Conservation (phyloP, 1,140 invertebrate species). For the Hypsibius dujardini region DNA sequence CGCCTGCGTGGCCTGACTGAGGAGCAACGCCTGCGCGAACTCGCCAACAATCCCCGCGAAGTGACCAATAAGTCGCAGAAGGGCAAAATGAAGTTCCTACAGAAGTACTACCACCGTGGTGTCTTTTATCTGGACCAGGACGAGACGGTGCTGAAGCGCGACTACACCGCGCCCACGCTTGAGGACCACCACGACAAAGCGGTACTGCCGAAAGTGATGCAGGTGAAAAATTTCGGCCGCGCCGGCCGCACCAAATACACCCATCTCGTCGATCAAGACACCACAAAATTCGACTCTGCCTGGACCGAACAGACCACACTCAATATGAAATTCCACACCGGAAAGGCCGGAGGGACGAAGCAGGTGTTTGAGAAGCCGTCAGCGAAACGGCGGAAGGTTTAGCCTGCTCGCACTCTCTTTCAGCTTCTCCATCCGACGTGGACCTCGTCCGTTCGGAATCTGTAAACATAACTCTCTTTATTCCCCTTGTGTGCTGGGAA, state of each 20-base stretch:
- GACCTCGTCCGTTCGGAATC: conserved; percentile 80
- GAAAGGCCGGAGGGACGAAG: conserved; percentile 83
- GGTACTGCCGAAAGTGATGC: conserved; percentile 96
- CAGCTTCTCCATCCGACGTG: conserved; percentile 60
- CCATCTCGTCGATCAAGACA: conserved; percentile 96
- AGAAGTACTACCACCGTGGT: conserved; percentile 98
- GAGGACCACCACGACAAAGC: conserved; percentile 99
- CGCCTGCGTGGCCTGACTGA: conserved; percentile 81
- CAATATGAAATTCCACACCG: conserved; percentile 72
- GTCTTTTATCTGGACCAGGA: conserved; percentile 93
- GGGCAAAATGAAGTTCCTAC: conserved; percentile 97
- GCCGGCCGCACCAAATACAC: conserved; percentile 97
- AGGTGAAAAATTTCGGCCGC: conserved; percentile 98
- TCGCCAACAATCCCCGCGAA: conserved; percentile 73
- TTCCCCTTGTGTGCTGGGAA: too few relatives aligned
- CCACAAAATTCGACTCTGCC: conserved; percentile 88
- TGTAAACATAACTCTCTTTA: too few relatives aligned
- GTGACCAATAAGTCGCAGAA: conserved; percentile 88
- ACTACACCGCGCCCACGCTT: conserved; percentile 86
- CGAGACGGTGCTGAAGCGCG: conserved; percentile 74
- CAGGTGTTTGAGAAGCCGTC: conserved; percentile 76
- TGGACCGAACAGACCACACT: conserved; percentile 77
- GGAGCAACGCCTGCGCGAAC: conserved; percentile 78
- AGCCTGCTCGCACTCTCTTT: not conserved
- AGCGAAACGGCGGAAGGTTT: conserved; percentile 30